Percentiles rank a stretch among this genome's conserved stretches.
Conservation (phyloP, 2,888 invertebrate genomes). For the Hirtodrosophila histrioides region DNA sequence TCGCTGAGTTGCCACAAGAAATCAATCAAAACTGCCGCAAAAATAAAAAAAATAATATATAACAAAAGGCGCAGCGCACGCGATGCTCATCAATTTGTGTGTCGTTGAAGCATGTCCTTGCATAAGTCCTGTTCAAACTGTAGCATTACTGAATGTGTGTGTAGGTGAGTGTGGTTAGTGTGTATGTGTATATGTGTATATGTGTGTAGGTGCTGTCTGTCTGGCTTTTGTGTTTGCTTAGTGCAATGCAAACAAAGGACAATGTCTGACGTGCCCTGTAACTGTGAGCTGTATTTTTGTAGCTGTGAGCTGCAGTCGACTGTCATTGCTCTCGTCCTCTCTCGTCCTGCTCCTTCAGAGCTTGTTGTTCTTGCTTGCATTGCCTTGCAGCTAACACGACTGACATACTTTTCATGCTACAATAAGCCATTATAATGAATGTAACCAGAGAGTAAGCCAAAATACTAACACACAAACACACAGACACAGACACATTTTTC, state of each 20-base stretch:
- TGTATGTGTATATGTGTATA: constrained; percentile 25
- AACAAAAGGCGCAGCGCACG: constrained; percentile 71
- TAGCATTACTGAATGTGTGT: constrained; percentile 8
- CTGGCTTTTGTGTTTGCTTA: constrained; percentile 76
- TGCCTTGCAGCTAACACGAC: constrained; percentile 69
- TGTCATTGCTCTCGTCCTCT: constrained; percentile 39
- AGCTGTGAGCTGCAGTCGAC: constrained; percentile 38
- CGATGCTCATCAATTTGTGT: constrained; percentile 79
- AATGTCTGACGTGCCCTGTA: constrained; percentile 65
- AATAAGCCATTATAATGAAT: constrained; percentile 80
- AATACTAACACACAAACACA: constrained; percentile 60
- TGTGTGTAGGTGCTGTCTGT: constrained; percentile 30
- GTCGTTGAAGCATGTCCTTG: constrained; percentile 60
- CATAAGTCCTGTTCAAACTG: constrained; percentile 34
- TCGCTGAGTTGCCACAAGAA: constrained; percentile 76
- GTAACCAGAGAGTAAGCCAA: constrained; percentile 69
- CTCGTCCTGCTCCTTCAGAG: constrained; percentile 12
- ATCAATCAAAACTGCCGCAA: constrained; percentile 74
- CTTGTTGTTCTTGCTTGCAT: constrained; percentile 40
- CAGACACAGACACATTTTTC: constrained; percentile 12
- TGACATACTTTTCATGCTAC: constrained; percentile 77
- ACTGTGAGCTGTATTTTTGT: constrained; percentile 44
- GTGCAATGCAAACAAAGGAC: constrained; percentile 77
- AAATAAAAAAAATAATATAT: constrained; percentile 35
- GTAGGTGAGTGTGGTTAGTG: constrained; percentile 6